phyloP scores from a whole-genome alignment of 2,113 vertebrate genomes.

The Apaloderma vittatum region DNA sequence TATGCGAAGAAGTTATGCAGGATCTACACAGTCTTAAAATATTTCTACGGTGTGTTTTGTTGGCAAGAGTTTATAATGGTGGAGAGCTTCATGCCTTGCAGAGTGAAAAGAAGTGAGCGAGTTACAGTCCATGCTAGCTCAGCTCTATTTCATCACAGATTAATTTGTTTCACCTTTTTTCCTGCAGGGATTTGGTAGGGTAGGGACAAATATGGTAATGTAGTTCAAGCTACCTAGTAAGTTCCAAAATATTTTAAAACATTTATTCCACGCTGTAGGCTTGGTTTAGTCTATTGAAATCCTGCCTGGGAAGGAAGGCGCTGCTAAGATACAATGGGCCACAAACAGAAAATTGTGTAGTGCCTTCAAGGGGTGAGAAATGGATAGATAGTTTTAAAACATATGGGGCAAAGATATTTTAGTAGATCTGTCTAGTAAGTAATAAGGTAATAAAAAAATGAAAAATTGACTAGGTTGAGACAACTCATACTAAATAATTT shows the following conservation, averaged over 20 bases:
- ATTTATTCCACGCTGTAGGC: not conserved
- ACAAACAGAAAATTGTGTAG: not conserved
- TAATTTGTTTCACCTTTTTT: conserved; percentile 24
- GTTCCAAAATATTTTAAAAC: not conserved
- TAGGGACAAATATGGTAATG: not conserved
- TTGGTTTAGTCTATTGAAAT: not conserved
- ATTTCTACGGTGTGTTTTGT: not conserved
- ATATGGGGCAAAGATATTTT: not conserved
- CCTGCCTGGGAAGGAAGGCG: not conserved
- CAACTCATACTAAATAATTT: not conserved
- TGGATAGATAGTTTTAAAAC: not conserved
- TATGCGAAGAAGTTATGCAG: not conserved
- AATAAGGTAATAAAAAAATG: not conserved
- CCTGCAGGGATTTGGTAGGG: not conserved
- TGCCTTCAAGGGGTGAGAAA: not conserved
- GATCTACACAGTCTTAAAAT: not conserved
- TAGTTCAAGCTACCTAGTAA: not conserved
- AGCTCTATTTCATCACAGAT: not conserved
- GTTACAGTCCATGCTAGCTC: not conserved
- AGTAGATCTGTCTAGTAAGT: not conserved
- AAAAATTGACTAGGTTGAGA: not conserved
- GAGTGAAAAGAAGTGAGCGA: not conserved
- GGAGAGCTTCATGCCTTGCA: not conserved
- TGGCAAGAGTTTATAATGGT: not conserved
- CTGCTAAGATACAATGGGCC: not conserved